Evolutionary conservation across 2,797 vertebrate species (phyloP), one percentile per base, ranked within the genome.

Genomic region (Sebastes oblongus): DNA sequence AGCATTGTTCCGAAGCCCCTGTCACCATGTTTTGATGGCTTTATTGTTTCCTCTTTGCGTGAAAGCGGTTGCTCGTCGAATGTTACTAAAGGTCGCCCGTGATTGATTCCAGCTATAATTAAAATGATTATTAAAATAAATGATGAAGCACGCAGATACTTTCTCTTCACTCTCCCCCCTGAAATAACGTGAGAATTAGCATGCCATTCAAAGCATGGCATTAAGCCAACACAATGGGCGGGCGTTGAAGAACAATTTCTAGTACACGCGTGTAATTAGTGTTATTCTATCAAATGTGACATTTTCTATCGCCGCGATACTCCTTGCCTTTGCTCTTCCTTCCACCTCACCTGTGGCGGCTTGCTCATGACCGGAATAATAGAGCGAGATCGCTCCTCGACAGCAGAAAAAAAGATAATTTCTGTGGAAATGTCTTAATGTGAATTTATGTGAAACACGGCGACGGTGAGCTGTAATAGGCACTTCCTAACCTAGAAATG

Each of bases 401-500:
- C 87, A 81, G 78, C 65, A 55, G 85, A 85, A 90, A 91, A 89
- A 90, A 91, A 76, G 67, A 94, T 92, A 13, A 85, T 93, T 92
- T 90, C 73, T 71, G 71, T 66, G 65, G 82, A 89, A 90, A 90
- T 69, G 83, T 90, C 82, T 87, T 93, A 89, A 94, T 94, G 89
- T 88, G 92, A 94, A 93, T 92, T 89, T 89, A 90, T 90, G 91
- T 93, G 92, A 91, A 91, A 93, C 92, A 92, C 72, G 88, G 85
- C 77, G 42, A 91, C 75, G 50, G 79, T 81, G 89, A 91, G 79
- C 83, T 81, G 90, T 91, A 93, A 91, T 83, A 89, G 87, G 89
- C 86, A 85, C 86, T 90, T 91, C 89, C 83, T 92, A 93, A 94
- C 90, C 89, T 78, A 91, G 90, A 94, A 94, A 94, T 95, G 94